These are phyloP conservation scores for Heliocidaris tuberculata DNA, from an alignment of 35 echinoderm and acorn worm genomes.

Conservation along the genomic window DNA sequence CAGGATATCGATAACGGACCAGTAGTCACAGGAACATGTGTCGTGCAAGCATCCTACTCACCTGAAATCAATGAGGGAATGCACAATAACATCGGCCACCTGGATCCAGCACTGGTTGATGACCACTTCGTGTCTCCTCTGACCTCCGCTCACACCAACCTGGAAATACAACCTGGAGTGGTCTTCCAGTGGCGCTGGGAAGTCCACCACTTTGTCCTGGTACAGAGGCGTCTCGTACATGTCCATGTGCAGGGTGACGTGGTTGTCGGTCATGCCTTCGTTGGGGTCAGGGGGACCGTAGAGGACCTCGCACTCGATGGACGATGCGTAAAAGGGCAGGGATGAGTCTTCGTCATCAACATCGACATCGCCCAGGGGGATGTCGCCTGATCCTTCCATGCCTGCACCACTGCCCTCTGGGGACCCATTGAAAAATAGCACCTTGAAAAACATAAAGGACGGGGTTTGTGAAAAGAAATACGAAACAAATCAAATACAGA, in stretches of 20 bases:
- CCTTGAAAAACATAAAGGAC: background rate
- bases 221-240: constrained; percentile 35
- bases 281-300: background rate
- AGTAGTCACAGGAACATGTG: too few relatives aligned
- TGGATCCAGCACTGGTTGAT: constrained; percentile 49
- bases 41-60: background rate
- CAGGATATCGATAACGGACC: too few relatives aligned
- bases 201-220: constrained; percentile 12
- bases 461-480: background rate
- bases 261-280: background rate
- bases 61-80: constrained; percentile 32
- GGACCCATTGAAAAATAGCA: constrained; percentile 35
- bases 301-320: constrained; percentile 7
- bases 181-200: constrained; percentile 15
- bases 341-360: background rate
- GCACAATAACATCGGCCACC: background rate
- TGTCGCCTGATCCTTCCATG: background rate
- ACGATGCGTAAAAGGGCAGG: background rate
- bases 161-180: constrained; percentile 36
- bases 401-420: background rate
- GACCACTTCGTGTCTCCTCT: constrained; percentile 14
- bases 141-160: constrained; percentile 42
- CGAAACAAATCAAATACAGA: too few relatives aligned
- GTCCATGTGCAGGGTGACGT: constrained; percentile 24
- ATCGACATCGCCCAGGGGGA: background rate